A percentile compares a stretch with the other conserved stretches of the same genome.
Conservation (phyloP, 2,888 invertebrate genomes). For the Osedax fenrisi region DNA sequence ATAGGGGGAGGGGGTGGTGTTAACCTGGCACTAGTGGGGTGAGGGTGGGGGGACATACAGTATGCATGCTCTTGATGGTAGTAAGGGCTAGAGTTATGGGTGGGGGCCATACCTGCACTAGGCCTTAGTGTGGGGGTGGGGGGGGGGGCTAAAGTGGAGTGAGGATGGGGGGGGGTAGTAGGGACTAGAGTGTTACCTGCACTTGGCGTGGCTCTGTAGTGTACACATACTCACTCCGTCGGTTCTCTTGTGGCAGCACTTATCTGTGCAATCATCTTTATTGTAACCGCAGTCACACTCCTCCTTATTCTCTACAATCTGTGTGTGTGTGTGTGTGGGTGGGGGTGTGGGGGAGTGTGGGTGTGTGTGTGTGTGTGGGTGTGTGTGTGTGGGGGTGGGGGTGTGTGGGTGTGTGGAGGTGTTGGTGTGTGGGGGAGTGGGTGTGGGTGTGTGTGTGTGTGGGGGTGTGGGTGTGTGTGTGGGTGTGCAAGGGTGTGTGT, state of each 20-base stretch:
- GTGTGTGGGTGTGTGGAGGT: neutral
- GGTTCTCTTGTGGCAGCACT: conserved; percentile 60
- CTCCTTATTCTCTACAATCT: conserved; percentile 82
- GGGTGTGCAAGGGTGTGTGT: too few relatives aligned
- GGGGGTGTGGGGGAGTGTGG: neutral
- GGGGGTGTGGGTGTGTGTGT: too few relatives aligned
- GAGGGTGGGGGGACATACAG: neutral
- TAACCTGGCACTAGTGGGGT: neutral
- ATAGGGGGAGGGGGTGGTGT: neutral
- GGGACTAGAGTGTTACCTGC: conserved; percentile 39
- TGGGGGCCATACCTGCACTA: too few relatives aligned
- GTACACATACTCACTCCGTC: neutral
- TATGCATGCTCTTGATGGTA: too few relatives aligned
- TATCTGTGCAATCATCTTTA: conserved; percentile 68
- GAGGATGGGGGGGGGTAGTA: neutral
- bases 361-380: neutral
- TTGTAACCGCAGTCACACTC: conserved; percentile 97
- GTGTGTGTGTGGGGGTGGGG: neutral
- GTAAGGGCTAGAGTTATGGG: too few relatives aligned
- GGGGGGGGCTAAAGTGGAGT: neutral
- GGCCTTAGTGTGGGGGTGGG: neutral
- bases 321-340: neutral
- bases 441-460: neutral
- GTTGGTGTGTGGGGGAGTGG: neutral
- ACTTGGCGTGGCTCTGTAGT: conserved; percentile 27